Conservation (phyloP, 1,140 invertebrate species). For the Macrobrachium nipponense region DNA sequence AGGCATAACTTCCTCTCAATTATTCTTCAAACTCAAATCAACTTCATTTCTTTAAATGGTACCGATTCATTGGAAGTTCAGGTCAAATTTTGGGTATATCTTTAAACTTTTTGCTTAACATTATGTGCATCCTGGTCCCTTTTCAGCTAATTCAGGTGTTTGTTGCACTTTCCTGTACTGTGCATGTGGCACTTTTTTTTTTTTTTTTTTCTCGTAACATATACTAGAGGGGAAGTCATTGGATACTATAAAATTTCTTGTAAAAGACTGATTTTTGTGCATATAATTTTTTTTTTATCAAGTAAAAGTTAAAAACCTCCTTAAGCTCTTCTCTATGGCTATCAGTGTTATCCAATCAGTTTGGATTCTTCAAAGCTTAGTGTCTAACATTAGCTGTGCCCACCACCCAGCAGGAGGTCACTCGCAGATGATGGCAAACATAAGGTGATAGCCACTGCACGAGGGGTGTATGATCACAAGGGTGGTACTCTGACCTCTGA, state of each 20-base stretch:
- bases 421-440: slow-evolving; percentile 57
- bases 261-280: too few species aligned
- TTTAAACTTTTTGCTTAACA: not conserved
- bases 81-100: too few species aligned
- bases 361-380: not conserved
- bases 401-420: slow-evolving; percentile 48
- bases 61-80: too few species aligned
- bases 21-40: too few species aligned
- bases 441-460: slow-evolving; percentile 72
- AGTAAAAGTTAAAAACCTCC: slow-evolving; percentile 14
- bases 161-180: slow-evolving; percentile 22
- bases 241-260: not conserved
- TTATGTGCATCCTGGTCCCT: slow-evolving; percentile 5
- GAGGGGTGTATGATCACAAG: slow-evolving; percentile 80
- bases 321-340: slow-evolving; percentile 33
- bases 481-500: slow-evolving; percentile 86
- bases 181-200: slow-evolving; percentile 31
- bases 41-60: too few species aligned
- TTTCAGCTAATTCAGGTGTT: not conserved
- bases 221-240: slow-evolving; percentile 4
- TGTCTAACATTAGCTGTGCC: slow-evolving; percentile 44
- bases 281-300: not conserved
- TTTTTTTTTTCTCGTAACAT: too few species aligned
- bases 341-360: slow-evolving; percentile 16
- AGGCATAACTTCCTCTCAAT: too few species aligned